These are phyloP conservation scores for Ptychodera flava DNA, from an alignment of 35 echinoderm and acorn worm genomes.

Conservation along the genomic window DNA sequence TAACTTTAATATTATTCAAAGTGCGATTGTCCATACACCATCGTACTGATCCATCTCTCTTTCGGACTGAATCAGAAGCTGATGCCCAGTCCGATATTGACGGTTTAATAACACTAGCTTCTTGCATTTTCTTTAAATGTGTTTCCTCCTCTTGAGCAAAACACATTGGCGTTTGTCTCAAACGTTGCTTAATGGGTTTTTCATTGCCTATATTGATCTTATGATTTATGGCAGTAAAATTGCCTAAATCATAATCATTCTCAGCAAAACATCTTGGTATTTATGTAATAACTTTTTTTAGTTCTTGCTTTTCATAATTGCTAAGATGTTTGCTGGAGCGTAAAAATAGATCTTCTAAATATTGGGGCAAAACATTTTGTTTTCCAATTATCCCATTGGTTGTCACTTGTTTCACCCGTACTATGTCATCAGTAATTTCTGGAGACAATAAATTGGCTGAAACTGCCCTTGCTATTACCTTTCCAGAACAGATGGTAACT, in stretches of 20 bases:
- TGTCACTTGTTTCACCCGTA: too few species aligned
- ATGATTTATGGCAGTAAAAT: conserved; percentile 23
- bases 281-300: not conserved
- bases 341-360: not conserved
- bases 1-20: conserved; percentile 28
- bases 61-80: conserved; percentile 29
- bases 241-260: conserved; percentile 38
- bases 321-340: not conserved
- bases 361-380: not conserved
- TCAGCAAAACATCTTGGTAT: conserved; percentile 39
- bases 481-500: not conserved
- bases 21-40: conserved; percentile 48
- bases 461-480: not conserved
- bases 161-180: conserved; percentile 42
- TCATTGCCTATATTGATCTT: conserved; percentile 24
- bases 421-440: too few species aligned
- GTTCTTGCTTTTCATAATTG: not conserved
- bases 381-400: not conserved
- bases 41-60: conserved; percentile 29
- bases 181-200: conserved; percentile 26
- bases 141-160: conserved; percentile 34
- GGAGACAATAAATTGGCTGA: not conserved
- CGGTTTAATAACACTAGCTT: conserved; percentile 43
- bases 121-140: conserved; percentile 33
- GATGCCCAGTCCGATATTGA: conserved; percentile 55